Base-by-base conservation (phyloP, 2,888 invertebrate genomes). In the Leptopilina syphax region DNA sequence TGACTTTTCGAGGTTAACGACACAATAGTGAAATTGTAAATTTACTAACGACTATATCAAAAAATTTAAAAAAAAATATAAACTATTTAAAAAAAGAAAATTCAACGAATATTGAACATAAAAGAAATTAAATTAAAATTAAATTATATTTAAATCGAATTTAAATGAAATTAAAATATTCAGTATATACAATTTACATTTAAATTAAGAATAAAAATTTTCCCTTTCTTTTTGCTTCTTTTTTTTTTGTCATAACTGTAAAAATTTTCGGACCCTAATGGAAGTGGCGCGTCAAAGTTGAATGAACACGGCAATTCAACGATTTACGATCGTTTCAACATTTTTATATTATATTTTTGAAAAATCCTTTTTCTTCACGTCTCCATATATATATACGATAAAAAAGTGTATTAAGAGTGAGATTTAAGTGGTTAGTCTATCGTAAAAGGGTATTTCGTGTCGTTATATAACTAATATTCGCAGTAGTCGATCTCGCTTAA, bases 391-490 rank as follows among this genome's bases (percentile, higher is more conserved):
- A 24, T n/a, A 24, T 66, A 27, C 67, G 68, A 50, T 78, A 82
- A 83, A 81, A 83, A 8, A 77, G 77, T 78, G 63, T 50, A 50
- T 50, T 81, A 78, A 83, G 77, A 78, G 79, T 41, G 77, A 78
- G 79, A 79, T 79, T 81, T 80, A 81, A 83, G 83, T 83, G 73
- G 79, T 63, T 76, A 77, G 76, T 78, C 79, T 79, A 77, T 77
- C 76, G 80, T 77, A 67, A 83, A 50, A 80, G 77, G 68, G 70
- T 66, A 76, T 83, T 83, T 80, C 83, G 80, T 83, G 79, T 83
- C 79, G 76, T 57, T 47, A 54, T 47, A 63, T 81, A 79, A 83
- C 83, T 81, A 79, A 81, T 83, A 83, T 80, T 80, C 81, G 34
- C 34, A 34, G 24, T 44, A 66, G 68, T 66, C 76, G 60, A 50